Conservation (phyloP, 1,140 invertebrate species). For the Cherax quadricarinatus region DNA sequence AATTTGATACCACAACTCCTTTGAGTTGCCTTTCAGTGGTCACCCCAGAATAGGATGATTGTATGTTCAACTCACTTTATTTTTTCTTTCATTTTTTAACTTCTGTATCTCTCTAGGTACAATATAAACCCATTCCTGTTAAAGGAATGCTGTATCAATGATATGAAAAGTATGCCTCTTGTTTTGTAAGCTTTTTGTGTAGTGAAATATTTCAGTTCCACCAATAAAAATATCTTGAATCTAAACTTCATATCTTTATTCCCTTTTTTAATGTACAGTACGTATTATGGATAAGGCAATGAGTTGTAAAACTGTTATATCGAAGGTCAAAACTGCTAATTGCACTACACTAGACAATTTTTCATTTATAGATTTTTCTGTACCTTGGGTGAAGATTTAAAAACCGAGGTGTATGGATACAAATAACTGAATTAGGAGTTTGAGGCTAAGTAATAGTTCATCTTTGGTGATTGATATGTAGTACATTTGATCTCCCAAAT, state of each 20-base stretch:
- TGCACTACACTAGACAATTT: no score
- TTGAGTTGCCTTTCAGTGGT: conserved; percentile 60
- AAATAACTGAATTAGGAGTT: no score
- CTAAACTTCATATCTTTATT: conserved; percentile 15
- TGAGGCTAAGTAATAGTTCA: no score
- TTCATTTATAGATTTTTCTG: no score
- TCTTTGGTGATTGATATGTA: no score
- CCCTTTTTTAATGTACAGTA: background rate
- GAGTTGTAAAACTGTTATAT: background rate
- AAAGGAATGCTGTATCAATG: conserved; percentile 69
- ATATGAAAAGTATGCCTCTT: conserved; percentile 65
- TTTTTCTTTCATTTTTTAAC: conserved; percentile 50
- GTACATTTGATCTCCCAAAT: no score
- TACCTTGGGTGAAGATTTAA: no score
- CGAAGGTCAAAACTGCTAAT: no score
- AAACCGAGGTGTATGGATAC: no score
- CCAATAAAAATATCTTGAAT: conserved; percentile 71
- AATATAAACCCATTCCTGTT: conserved; percentile 67
- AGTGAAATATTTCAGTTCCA: conserved; percentile 71
- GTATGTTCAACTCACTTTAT: conserved; percentile 66
- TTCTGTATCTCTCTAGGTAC: conserved; percentile 67
- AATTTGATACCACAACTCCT: conserved; percentile 44
- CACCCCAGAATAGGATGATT: conserved; percentile 69
- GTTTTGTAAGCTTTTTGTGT: conserved; percentile 72
- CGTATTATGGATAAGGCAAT: background rate